phyloP scores from a whole-genome alignment of 2,113 vertebrate species.

The Chloebia gouldiae region DNA sequence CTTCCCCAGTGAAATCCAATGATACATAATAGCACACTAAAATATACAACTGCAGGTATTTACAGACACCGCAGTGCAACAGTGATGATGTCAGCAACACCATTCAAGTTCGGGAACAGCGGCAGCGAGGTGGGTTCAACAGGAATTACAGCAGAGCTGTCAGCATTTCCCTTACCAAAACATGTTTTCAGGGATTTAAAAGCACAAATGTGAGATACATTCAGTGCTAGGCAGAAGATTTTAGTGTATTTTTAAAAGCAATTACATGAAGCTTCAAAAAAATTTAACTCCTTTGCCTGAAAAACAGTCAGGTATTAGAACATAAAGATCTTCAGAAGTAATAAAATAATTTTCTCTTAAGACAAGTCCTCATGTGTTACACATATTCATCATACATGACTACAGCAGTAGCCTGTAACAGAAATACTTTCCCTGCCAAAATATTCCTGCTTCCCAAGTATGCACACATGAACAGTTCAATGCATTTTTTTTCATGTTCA shows the following conservation, averaged over 20 bases:
- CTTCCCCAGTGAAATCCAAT: background rate
- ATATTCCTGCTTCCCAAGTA: background rate
- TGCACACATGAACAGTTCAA: background rate
- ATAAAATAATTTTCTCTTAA: background rate
- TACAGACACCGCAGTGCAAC: conserved; percentile 54
- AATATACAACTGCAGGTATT: background rate
- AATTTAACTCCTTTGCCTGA: background rate
- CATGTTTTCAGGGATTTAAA: background rate
- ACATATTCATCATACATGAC: background rate
- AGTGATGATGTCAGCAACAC: conserved; percentile 32
- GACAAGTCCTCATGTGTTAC: background rate
- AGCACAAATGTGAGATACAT: background rate
- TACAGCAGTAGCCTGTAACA: background rate
- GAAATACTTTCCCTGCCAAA: background rate
- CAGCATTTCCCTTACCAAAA: conserved; percentile 20
- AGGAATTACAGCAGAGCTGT: conserved; percentile 36
- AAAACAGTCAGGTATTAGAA: background rate
- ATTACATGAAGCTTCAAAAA: background rate
- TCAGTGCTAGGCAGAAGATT: background rate
- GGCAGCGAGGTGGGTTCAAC: background rate
- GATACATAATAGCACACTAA: background rate
- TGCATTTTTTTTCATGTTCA: background rate
- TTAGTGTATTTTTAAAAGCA: background rate
- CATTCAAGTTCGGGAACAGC: background rate
- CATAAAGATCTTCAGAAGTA: background rate